phyloP scores from a whole-genome alignment of 2,888 invertebrate genomes.

The Cheilosia pagana region DNA sequence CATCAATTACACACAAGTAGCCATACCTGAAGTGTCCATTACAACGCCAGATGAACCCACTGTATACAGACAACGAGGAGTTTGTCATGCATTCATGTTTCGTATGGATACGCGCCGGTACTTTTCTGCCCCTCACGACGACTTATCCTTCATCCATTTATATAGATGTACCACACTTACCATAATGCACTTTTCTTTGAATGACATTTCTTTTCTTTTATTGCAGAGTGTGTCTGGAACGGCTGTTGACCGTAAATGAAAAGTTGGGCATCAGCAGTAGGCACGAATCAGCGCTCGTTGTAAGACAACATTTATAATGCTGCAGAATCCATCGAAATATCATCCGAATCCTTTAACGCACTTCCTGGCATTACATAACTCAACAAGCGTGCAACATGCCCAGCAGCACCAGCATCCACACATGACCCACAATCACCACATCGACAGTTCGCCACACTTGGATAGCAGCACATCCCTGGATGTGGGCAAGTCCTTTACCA shows the following conservation, averaged over 20 bases:
- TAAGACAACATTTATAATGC: constrained; percentile 78
- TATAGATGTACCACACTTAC: not conserved
- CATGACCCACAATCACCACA: constrained; percentile 67
- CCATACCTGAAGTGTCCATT: constrained; percentile 45
- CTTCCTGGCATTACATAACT: constrained; percentile 83
- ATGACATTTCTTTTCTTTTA: constrained; percentile 48
- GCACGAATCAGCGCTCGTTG: constrained; percentile 54
- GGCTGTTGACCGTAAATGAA: constrained; percentile 59
- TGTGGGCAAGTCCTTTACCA: constrained; percentile 91
- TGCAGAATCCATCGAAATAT: constrained; percentile 84
- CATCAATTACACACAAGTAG: constrained; percentile 62
- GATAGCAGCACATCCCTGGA: constrained; percentile 81
- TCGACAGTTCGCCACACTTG: constrained; percentile 65
- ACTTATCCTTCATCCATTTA: constrained; percentile 50
- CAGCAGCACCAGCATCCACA: constrained; percentile 65
- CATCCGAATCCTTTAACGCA: constrained; percentile 84
- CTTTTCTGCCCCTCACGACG: constrained; percentile 36
- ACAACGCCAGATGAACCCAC: constrained; percentile 42
- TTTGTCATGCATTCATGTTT: constrained; percentile 59
- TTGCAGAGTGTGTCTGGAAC: constrained; percentile 57
- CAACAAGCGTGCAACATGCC: constrained; percentile 73
- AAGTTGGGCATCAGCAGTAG: constrained; percentile 44
- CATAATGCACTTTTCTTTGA: constrained; percentile 17
- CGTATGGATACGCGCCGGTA: constrained; percentile 61
- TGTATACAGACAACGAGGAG: not conserved